phyloP scores from a whole-genome alignment of 2,888 invertebrate genomes.

The Tenthredo notha region DNA sequence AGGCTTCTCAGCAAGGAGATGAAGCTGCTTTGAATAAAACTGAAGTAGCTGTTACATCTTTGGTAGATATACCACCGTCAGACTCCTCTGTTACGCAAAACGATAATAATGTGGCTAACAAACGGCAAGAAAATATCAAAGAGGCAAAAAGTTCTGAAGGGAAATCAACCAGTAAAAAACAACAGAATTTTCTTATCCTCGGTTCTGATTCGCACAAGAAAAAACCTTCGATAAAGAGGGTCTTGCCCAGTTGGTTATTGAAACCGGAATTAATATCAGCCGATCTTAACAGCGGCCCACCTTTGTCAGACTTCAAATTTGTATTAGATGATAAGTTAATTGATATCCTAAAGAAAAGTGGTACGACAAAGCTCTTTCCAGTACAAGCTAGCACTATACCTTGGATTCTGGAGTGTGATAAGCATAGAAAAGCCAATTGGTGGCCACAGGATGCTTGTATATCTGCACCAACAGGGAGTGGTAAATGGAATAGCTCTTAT shows the following conservation, averaged over 20 bases:
- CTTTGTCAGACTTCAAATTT: slow-evolving; percentile 79
- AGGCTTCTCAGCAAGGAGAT: background rate
- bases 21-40: slow-evolving; percentile 49
- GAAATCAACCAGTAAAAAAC: background rate
- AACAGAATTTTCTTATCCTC: slow-evolving; percentile 71
- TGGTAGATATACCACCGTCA: slow-evolving; percentile 75
- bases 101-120: background rate
- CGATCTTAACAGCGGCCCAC: slow-evolving; percentile 81
- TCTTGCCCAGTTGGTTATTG: slow-evolving; percentile 93
- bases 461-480: slow-evolving; percentile 98
- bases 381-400: slow-evolving; percentile 90
- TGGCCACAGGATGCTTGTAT: slow-evolving; percentile 96
- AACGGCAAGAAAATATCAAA: background rate
- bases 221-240: slow-evolving; percentile 82
- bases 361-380: slow-evolving; percentile 90
- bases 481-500: slow-evolving; percentile 73
- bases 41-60: slow-evolving; percentile 38
- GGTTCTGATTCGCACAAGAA: slow-evolving; percentile 75
- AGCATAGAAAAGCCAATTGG: slow-evolving; percentile 80
- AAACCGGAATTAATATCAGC: slow-evolving; percentile 89
- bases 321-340: slow-evolving; percentile 83
- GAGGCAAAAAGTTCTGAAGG: slow-evolving; percentile 34
- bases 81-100: slow-evolving; percentile 70
- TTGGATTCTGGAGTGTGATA: slow-evolving; percentile 85
- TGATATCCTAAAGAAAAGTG: slow-evolving; percentile 84